phyloP scores from a whole-genome alignment of 2,888 invertebrate species.

The Limnephilus auricula region DNA sequence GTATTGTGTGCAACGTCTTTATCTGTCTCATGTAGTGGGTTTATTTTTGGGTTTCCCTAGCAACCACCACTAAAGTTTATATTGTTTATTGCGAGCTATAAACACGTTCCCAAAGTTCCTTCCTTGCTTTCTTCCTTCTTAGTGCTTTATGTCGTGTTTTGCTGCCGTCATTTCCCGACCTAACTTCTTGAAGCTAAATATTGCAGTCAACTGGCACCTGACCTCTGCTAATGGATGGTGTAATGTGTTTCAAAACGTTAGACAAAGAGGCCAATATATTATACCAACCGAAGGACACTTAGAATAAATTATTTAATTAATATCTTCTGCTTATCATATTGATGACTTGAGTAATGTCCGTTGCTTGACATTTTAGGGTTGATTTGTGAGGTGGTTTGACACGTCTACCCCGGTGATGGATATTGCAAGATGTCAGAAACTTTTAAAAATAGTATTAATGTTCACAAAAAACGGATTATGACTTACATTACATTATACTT shows the following conservation, averaged over 20 bases:
- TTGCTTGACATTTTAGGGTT: no score
- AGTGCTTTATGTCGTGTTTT: neutral
- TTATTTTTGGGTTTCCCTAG: neutral
- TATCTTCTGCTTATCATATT: no score
- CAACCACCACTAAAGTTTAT: neutral
- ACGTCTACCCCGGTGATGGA: no score
- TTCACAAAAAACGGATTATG: no score
- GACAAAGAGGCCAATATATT: neutral
- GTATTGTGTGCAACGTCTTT: no score
- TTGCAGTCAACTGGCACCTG: constrained; percentile 2
- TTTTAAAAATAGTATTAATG: no score
- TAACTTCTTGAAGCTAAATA: neutral
- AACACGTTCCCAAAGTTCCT: neutral
- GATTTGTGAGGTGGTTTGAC: no score
- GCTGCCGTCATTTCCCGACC: neutral
- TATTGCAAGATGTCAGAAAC: no score
- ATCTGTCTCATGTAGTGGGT: neutral
- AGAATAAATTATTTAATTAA: neutral
- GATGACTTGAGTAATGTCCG: neutral
- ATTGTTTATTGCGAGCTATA: neutral
- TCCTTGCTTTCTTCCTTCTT: neutral
- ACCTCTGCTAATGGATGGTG: neutral
- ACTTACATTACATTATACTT: no score
- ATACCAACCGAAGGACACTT: neutral
- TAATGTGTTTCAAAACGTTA: neutral